Evolutionary conservation across 2,888 invertebrate species (phyloP).

Genomic region (Leptinotarsa peninsularis): DNA sequence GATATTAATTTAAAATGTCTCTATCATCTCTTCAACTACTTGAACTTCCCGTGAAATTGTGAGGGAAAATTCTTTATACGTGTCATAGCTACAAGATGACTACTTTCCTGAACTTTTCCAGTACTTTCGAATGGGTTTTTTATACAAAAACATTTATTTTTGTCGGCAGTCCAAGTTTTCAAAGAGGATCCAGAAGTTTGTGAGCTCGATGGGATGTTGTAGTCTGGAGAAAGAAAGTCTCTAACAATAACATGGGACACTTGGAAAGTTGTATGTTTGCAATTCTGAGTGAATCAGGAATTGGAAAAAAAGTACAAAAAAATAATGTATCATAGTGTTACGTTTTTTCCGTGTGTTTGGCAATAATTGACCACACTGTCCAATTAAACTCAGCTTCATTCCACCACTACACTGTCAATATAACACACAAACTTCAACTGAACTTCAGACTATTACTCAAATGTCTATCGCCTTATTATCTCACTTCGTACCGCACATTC

Average conservation of each 20-base stretch:
- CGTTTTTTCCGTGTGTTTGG: too few species aligned
- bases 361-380: too few species aligned
- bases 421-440: too few species aligned
- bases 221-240: not conserved
- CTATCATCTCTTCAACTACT: not conserved
- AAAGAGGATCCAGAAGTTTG: not conserved
- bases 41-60: not conserved
- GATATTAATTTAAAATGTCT: not conserved
- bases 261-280: too few species aligned
- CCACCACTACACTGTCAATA: too few species aligned
- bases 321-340: too few species aligned
- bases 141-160: slow-evolving; percentile 5
- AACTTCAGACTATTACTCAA: too few species aligned
- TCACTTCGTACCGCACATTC: too few species aligned
- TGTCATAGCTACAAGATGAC: slow-evolving; percentile 1
- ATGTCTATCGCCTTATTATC: too few species aligned
- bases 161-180: not conserved
- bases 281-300: too few species aligned
- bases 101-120: not conserved
- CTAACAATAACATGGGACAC: not conserved
- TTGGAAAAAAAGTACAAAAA: too few species aligned
- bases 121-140: not conserved
- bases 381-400: too few species aligned
- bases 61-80: not conserved
- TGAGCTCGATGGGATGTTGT: not conserved